Evolutionary conservation across 2,113 vertebrate species (phyloP).

Genomic region (Petrocephalus zakoni): DNA sequence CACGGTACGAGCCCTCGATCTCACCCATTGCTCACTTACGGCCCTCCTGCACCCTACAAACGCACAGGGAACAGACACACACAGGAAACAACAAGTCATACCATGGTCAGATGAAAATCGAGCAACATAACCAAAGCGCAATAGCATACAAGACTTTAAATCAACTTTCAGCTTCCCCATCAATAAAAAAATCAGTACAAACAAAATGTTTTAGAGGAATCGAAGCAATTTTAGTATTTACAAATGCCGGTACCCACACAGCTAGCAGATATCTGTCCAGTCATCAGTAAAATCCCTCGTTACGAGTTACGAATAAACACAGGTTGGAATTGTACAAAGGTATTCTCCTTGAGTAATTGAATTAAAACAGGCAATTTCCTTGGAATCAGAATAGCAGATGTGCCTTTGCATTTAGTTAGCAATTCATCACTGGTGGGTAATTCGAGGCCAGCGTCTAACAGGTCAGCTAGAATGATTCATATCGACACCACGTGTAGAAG

Average conservation of each 20-base stretch:
- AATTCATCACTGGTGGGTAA: neutral
- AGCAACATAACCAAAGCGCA: neutral
- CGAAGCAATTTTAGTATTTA: neutral
- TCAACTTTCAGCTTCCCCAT: neutral
- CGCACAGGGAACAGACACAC: conserved; percentile 3
- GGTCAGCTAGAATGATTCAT: neutral
- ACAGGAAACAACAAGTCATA: conserved; percentile 5
- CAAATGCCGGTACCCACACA: neutral
- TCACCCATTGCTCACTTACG: conserved; percentile 77
- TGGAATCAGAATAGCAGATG: neutral
- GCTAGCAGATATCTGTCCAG: neutral
- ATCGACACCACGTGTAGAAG: neutral
- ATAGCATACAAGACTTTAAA: neutral
- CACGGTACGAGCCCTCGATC: conserved; percentile 82
- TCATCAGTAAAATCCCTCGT: neutral
- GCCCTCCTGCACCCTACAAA: conserved; percentile 28
- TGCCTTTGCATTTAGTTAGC: neutral
- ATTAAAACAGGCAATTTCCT: neutral
- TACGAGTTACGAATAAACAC: neutral
- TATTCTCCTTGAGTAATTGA: neutral
- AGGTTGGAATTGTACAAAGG: neutral
- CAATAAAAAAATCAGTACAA: neutral
- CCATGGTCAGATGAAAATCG: neutral
- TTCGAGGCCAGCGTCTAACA: neutral
- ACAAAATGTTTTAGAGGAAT: neutral